Percentiles rank a stretch among this genome's conserved stretches.
phyloP scores from a whole-genome alignment of 1,140 invertebrate genomes.

The Bactericera cockerelli region DNA sequence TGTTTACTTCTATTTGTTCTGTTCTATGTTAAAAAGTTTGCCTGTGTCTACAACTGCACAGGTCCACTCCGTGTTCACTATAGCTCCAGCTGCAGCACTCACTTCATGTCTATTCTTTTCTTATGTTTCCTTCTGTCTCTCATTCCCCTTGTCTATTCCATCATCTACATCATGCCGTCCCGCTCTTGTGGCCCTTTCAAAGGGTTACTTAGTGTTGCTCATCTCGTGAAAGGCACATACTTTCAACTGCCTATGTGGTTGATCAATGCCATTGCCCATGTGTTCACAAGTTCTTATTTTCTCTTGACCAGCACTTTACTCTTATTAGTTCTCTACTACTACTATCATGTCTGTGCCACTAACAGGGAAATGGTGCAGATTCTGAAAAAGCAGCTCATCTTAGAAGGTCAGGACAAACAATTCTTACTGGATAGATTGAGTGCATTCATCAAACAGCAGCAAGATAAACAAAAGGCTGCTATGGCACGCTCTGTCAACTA shows the following conservation, averaged over 20 bases:
- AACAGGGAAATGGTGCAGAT: slow-evolving; percentile 73
- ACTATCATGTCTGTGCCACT: slow-evolving; percentile 55
- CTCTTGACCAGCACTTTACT: slow-evolving; percentile 48
- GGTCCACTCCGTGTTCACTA: slow-evolving; percentile 58
- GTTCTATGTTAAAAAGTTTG: slow-evolving; percentile 77
- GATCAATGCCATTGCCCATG: slow-evolving; percentile 39
- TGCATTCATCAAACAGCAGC: slow-evolving; percentile 59
- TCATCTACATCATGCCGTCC: slow-evolving; percentile 60
- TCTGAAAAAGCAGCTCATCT: slow-evolving; percentile 66
- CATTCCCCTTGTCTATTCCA: slow-evolving; percentile 51
- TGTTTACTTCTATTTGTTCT: slow-evolving; percentile 54
- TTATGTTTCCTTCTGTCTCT: slow-evolving; percentile 53
- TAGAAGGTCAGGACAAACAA: slow-evolving; percentile 81
- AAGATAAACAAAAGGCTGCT: slow-evolving; percentile 36
- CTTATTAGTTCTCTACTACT: slow-evolving; percentile 60
- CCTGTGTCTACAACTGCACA: slow-evolving; percentile 52
- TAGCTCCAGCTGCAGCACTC: slow-evolving; percentile 60
- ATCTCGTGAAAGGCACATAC: slow-evolving; percentile 42
- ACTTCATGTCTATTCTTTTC: slow-evolving; percentile 67
- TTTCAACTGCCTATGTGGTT: slow-evolving; percentile 40
- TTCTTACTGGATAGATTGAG: slow-evolving; percentile 67
- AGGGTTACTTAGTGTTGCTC: slow-evolving; percentile 46
- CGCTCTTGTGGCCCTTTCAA: slow-evolving; percentile 68
- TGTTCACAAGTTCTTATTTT: slow-evolving; percentile 51
- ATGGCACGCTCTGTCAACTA: slow-evolving; percentile 9